Conservation (phyloP, 1,140 invertebrate species). For the Rhizoglyphus robini region DNA sequence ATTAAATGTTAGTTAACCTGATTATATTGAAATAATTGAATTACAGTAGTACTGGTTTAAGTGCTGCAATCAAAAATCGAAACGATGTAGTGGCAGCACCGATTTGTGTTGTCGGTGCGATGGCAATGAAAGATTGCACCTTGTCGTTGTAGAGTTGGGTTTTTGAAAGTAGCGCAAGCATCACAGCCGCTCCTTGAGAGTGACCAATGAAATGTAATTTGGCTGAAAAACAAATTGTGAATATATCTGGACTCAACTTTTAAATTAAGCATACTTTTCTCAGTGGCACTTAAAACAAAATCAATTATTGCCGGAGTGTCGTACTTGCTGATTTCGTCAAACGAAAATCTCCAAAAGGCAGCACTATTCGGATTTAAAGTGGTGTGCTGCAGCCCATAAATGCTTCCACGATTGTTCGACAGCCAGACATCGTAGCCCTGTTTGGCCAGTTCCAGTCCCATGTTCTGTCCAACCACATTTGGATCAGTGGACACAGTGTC, state of each 20-base stretch:
- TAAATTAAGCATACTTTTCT: background rate
- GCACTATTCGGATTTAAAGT: constrained; percentile 24
- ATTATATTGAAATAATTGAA: background rate
- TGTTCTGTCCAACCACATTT: background rate
- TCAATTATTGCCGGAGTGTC: constrained; percentile 55
- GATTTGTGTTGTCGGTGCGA: constrained; percentile 52
- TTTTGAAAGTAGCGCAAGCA: constrained; percentile 47
- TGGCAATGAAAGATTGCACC: constrained; percentile 38
- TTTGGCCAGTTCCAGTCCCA: background rate
- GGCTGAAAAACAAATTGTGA: constrained; percentile 27
- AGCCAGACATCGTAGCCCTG: constrained; percentile 56
- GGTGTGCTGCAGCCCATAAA: constrained; percentile 41
- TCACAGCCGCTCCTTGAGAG: constrained; percentile 43
- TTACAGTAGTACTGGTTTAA: background rate
- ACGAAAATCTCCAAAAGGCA: constrained; percentile 38
- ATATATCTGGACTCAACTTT: no score
- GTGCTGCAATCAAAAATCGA: background rate
- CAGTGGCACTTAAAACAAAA: constrained; percentile 36
- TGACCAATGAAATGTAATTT: constrained; percentile 1
- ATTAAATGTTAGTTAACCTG: no score
- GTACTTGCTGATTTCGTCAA: constrained; percentile 57
- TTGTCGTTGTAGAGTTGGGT: constrained; percentile 49
- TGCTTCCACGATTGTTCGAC: constrained; percentile 49
- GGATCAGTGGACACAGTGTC: constrained; percentile 32
- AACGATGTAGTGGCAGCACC: background rate